These are phyloP conservation scores for Erythrolamprus reginae DNA, from an alignment of 2,113 vertebrate species.

Conservation along the genomic window DNA sequence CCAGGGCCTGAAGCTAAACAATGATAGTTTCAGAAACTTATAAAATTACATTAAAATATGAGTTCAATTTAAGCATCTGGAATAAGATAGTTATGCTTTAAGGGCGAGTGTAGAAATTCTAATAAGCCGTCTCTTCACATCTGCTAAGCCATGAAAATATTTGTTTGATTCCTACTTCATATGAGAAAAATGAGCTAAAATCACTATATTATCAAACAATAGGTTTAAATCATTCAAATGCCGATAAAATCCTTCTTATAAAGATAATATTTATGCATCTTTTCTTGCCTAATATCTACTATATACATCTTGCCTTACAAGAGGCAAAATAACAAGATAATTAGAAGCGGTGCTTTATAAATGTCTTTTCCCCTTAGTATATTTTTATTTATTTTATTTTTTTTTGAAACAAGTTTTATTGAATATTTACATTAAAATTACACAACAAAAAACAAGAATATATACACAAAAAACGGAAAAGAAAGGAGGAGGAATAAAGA, in stretches of 20 bases:
- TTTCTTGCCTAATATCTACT: slow-evolving; percentile 8
- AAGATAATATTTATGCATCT: slow-evolving; percentile 26
- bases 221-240: neutral
- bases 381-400: too few relatives aligned
- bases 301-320: slow-evolving; percentile 7
- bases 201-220: neutral
- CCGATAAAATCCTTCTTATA: slow-evolving; percentile 13
- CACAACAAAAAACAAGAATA: too few relatives aligned
- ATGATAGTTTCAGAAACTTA: slow-evolving; percentile 7
- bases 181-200: slow-evolving; percentile 31
- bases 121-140: neutral
- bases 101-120: neutral
- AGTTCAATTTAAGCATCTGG: neutral
- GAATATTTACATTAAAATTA: too few relatives aligned
- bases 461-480: too few relatives aligned
- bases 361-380: slow-evolving; percentile 24
- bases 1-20: neutral
- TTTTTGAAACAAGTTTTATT: too few relatives aligned
- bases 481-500: too few relatives aligned
- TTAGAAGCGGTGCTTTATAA: neutral
- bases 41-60: slow-evolving; percentile 12
- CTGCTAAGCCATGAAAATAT: neutral
- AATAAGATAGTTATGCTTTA: neutral
- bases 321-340: slow-evolving; percentile 1
- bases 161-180: slow-evolving; percentile 24